These are phyloP conservation scores for Ictidomys tridecemlineatus DNA, from an alignment of 2,113 vertebrate species.

Conservation along the genomic window DNA sequence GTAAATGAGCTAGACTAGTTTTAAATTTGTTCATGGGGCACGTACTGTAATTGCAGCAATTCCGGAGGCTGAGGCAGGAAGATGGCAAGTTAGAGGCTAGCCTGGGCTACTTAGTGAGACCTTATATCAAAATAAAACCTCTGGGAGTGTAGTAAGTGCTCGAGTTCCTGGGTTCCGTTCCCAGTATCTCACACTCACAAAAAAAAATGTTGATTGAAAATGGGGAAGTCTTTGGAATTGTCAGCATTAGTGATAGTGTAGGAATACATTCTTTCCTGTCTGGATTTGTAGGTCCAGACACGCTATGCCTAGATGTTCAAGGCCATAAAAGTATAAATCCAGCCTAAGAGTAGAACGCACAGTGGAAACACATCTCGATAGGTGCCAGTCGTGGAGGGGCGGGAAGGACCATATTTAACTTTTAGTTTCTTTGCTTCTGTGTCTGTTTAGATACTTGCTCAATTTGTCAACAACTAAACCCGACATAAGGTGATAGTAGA, in stretches of 20 bases:
- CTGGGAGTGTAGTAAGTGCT: no score
- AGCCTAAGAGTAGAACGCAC: not conserved
- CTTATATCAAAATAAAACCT: no score
- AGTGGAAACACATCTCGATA: not conserved
- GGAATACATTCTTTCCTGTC: no score
- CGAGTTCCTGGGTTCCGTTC: no score
- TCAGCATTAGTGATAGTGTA: not conserved
- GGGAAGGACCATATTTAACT: not conserved
- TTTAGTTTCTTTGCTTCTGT: not conserved
- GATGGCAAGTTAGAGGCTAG: no score
- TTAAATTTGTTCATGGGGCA: not conserved
- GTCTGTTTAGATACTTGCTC: not conserved
- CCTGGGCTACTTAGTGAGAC: no score
- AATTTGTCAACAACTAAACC: not conserved
- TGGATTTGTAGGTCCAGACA: not conserved
- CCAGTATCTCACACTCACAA: no score
- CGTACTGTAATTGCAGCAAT: no score
- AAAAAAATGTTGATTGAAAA: not conserved
- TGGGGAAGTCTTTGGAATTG: not conserved
- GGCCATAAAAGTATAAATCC: not conserved
- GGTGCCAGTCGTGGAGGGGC: not conserved
- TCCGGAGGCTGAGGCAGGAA: no score
- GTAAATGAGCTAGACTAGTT: not conserved
- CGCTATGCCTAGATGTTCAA: not conserved
- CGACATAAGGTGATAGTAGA: no score